Percentiles rank a stretch among this genome's conserved stretches.
phyloP scores from a whole-genome alignment of 2,113 vertebrate genomes.

The Arvicanthis niloticus region DNA sequence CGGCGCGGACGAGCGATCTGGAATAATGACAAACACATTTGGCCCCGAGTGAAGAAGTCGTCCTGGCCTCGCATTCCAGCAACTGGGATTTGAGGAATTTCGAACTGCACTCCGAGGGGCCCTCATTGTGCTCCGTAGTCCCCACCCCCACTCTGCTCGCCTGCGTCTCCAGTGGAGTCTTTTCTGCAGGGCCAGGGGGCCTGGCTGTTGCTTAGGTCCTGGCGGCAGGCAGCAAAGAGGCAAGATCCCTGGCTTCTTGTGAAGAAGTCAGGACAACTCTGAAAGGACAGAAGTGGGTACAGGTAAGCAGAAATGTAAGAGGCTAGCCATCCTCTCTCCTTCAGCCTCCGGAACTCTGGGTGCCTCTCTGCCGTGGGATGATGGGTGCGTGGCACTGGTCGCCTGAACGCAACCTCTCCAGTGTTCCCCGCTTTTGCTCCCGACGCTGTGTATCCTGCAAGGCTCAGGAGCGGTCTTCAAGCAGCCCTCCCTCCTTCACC shows the following conservation, averaged over 20 bases:
- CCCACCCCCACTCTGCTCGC: slow-evolving; percentile 10
- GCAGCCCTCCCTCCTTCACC: background rate
- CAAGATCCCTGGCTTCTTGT: background rate
- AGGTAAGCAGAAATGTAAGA: slow-evolving; percentile 63
- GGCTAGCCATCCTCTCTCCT: background rate
- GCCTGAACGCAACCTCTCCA: background rate
- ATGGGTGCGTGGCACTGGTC: background rate
- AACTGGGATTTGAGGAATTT: slow-evolving; percentile 86
- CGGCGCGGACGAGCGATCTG: slow-evolving; percentile 65
- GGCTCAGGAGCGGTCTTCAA: background rate
- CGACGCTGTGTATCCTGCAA: background rate
- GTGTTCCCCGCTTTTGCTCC: background rate
- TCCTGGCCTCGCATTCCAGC: slow-evolving; percentile 85
- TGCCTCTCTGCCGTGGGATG: background rate
- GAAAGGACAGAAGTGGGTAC: background rate
- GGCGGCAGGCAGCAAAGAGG: background rate
- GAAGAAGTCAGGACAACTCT: background rate
- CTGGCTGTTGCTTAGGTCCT: background rate
- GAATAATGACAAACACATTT: slow-evolving; percentile 94
- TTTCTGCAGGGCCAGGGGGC: background rate
- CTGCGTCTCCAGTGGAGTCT: background rate
- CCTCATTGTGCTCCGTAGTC: slow-evolving; percentile 7
- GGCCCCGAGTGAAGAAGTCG: slow-evolving; percentile 85
- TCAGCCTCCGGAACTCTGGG: fast-evolving
- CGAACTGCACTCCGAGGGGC: slow-evolving; percentile 69